Conservation (phyloP, 2,888 invertebrate genomes). For the Conistra vaccinii region DNA sequence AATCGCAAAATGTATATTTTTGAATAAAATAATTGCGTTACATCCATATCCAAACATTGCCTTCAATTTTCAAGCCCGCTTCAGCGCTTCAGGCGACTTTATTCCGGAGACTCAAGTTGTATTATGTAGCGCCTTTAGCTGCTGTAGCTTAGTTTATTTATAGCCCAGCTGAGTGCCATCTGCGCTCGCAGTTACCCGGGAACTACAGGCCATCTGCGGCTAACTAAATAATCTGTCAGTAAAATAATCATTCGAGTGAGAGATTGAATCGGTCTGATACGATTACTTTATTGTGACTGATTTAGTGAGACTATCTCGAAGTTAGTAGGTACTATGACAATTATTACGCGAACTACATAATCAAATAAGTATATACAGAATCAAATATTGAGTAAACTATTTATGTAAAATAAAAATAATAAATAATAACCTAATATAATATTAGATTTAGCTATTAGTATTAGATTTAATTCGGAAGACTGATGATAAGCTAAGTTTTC, state of each 20-base stretch:
- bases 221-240: slow-evolving; percentile 52
- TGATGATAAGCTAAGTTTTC: too few species aligned
- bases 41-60: not conserved
- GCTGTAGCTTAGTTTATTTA: slow-evolving; percentile 45
- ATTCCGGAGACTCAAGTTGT: slow-evolving; percentile 14
- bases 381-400: too few species aligned
- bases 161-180: slow-evolving; percentile 48
- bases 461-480: too few species aligned
- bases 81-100: slow-evolving; percentile 8
- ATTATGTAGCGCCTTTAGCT: slow-evolving; percentile 24
- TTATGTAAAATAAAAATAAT: too few species aligned
- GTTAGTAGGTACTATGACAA: not conserved
- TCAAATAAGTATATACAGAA: too few species aligned
- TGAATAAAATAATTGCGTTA: not conserved
- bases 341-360: too few species aligned
- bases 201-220: slow-evolving; percentile 46
- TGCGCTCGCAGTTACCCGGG: slow-evolving; percentile 32
- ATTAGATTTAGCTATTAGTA: too few species aligned
- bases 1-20: not conserved
- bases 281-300: not conserved
- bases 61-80: not conserved
- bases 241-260: slow-evolving; percentile 26
- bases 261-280: not conserved
- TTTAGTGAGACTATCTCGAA: not conserved
- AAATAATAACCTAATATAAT: too few species aligned